Base-by-base conservation (phyloP, 64 coral and sea anemone genomes). In the Pocillopora damicornis region DNA sequence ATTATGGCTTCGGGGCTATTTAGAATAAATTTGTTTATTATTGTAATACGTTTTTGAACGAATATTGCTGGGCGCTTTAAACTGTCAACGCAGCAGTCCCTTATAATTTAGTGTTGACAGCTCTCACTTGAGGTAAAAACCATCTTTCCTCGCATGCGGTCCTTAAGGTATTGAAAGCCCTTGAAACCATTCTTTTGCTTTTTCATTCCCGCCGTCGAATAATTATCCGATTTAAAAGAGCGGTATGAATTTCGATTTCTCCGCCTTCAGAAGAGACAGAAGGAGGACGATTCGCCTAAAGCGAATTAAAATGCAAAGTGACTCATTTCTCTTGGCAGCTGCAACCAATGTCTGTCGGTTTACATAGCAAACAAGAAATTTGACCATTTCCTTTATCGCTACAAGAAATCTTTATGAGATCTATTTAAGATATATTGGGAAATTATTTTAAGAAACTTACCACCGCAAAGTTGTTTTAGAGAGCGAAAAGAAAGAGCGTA, bases 291-390 rank as follows among this genome's bases (percentile, higher is more conserved):
- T 82, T 85, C 22, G 35, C 63, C 81, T 18, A 65, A 18, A 72
- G 81, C 11, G 37, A 85, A 85, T 85, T 85, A 85, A 56, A 51
- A 72, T 85, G 63, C 10, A 85, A 85, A 85, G 38, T 71, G 72
- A 22, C 20, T 9, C 16, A 37, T 64, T 59, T 82, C 42, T 36
- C 10, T 18, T 64, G 34, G 2, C 37, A 85, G 38, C 63, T 16
- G 42, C 37, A 1, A 37, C 60, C 23, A 81, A 63, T 63, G 79
- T 63, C 22, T 85, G 79, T 63, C 4, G 71, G 65, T 85, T 85
- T 85, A 85, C 22, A 85, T 35, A 58, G n/a, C 81, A 37, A 72
- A 82, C 17, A 22, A 45, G 35, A 85, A 85, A 57, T 72, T 25
- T 71, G n/a, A 71, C 67, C 5, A 71, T 71, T 71, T 71, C 67